Evolutionary conservation across 2,797 vertebrate species (phyloP).

Genomic region (Parambassis ranga): DNA sequence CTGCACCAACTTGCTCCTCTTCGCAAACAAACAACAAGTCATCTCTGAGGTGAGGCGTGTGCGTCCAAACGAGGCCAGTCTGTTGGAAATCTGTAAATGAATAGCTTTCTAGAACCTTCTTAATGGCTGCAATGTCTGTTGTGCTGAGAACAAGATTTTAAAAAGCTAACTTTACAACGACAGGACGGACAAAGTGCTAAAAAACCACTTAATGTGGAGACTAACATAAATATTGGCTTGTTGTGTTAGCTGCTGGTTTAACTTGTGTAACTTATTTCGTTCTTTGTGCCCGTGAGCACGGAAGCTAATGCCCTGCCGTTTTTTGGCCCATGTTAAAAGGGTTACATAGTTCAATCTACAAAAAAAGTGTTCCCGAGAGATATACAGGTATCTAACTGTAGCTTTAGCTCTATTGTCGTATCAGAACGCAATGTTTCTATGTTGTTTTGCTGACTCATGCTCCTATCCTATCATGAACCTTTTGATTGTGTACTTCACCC

Average conservation of each 20-base stretch:
- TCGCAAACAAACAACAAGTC: slow-evolving; percentile 12
- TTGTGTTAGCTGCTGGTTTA: not conserved
- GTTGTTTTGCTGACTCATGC: not conserved
- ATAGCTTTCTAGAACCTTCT: not conserved
- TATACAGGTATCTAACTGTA: too few species aligned
- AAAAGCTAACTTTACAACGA: too few species aligned
- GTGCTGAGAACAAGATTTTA: too few species aligned
- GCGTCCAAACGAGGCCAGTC: accelerated
- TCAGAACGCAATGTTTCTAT: not conserved
- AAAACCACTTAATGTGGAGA: not conserved
- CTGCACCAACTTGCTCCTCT: not conserved
- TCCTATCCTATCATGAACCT: not conserved
- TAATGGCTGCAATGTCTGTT: not conserved
- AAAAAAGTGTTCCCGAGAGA: too few species aligned
- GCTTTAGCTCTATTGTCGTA: too few species aligned
- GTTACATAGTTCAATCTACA: too few species aligned
- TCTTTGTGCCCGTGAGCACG: not conserved
- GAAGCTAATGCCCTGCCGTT: not conserved
- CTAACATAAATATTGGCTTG: not conserved
- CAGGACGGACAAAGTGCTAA: not conserved
- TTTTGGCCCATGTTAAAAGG: too few species aligned
- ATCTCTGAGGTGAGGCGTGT: slow-evolving; percentile 6
- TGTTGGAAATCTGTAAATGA: not conserved
- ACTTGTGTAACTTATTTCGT: not conserved
- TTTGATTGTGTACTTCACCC: not conserved